Evolutionary conservation across 2,888 invertebrate species (phyloP).

Genomic region (Polymixis flavicincta): DNA sequence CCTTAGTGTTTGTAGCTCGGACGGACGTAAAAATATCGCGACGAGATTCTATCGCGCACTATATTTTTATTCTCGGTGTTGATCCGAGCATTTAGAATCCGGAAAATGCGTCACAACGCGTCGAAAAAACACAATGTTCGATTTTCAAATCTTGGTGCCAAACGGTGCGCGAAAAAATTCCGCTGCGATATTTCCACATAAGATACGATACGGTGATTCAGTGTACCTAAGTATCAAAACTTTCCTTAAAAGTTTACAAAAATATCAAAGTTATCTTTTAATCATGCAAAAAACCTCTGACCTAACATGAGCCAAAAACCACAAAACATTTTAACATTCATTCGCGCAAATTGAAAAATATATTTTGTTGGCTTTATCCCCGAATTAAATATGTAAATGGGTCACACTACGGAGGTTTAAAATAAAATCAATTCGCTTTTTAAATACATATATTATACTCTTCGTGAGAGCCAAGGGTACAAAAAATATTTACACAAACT

Average conservation of each 20-base stretch:
- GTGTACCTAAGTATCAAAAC: background rate
- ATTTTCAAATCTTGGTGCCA: too few relatives aligned
- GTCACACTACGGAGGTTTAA: slow-evolving; percentile 48
- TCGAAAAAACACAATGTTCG: too few relatives aligned
- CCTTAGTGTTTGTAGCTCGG: too few relatives aligned
- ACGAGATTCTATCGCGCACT: too few relatives aligned
- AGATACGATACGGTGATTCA: too few relatives aligned
- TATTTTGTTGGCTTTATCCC: slow-evolving; percentile 34
- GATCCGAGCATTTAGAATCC: too few relatives aligned
- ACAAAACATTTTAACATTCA: slow-evolving; percentile 31
- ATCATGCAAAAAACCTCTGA: background rate
- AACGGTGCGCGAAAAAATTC: too few relatives aligned
- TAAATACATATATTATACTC: slow-evolving; percentile 19
- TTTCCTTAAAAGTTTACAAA: background rate
- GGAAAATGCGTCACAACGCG: too few relatives aligned
- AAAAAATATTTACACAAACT: slow-evolving; percentile 57
- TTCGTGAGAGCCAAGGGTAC: slow-evolving; percentile 20
- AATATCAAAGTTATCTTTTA: background rate
- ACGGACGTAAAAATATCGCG: too few relatives aligned
- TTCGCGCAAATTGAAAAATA: slow-evolving; percentile 43
- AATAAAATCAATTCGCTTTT: slow-evolving; percentile 60
- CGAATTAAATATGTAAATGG: slow-evolving; percentile 57
- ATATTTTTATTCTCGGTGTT: too few relatives aligned
- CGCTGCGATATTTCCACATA: too few relatives aligned
- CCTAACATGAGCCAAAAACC: slow-evolving; percentile 9